Percentiles rank a stretch among this genome's conserved stretches.
Conservation (phyloP, 2,888 invertebrate species). For the Adela reaumurella region DNA sequence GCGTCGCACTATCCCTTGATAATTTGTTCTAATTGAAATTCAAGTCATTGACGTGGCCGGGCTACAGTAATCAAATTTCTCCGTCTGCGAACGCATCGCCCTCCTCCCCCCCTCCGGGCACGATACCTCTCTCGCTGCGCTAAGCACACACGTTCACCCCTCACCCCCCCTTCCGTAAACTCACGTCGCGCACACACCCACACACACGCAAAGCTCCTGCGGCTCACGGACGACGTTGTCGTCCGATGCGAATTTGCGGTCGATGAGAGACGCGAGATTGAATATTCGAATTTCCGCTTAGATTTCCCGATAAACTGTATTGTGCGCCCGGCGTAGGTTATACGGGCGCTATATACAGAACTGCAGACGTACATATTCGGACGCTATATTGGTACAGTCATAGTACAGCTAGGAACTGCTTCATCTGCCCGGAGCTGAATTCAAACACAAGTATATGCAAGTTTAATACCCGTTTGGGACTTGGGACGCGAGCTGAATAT, state of each 20-base stretch:
- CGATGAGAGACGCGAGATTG: neutral
- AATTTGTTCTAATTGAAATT: slow-evolving; percentile 66
- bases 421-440: no score
- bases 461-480: no score
- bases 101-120: neutral
- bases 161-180: no score
- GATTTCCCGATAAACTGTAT: neutral
- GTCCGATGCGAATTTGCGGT: neutral
- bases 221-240: neutral
- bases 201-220: neutral
- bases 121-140: no score
- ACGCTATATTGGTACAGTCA: no score
- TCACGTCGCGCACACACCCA: neutral
- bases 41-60: slow-evolving; percentile 61
- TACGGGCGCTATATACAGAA: no score
- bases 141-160: no score
- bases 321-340: no score
- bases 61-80: slow-evolving; percentile 48
- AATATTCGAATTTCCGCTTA: neutral
- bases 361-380: no score
- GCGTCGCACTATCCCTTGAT: slow-evolving; percentile 40
- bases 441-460: no score
- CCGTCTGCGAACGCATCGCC: slow-evolving; percentile 20
- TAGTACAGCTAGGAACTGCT: no score
- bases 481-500: no score